phyloP scores from a whole-genome alignment of 2,888 invertebrate species.

The Eristalis tenax region DNA sequence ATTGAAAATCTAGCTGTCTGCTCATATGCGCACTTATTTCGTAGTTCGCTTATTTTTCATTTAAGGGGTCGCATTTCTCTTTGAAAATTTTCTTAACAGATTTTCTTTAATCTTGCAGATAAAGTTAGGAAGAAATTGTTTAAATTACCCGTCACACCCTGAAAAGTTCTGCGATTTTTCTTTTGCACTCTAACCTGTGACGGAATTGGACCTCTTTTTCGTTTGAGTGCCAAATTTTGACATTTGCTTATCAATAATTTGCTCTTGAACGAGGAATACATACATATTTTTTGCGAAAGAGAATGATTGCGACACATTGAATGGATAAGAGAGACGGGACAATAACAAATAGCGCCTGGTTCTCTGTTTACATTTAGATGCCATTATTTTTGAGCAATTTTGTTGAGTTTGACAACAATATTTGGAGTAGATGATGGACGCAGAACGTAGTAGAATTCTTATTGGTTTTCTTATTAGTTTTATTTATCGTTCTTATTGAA shows the following conservation, averaged over 20 bases:
- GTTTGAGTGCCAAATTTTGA: constrained; percentile 59
- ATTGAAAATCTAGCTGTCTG: constrained; percentile 42
- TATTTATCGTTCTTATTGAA: not conserved
- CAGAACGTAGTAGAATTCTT: constrained; percentile 30
- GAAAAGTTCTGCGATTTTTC: constrained; percentile 51
- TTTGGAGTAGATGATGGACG: constrained; percentile 12
- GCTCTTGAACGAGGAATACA: constrained; percentile 65
- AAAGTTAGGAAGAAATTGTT: constrained; percentile 25
- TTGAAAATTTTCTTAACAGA: constrained; percentile 6
- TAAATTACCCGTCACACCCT: constrained; percentile 62
- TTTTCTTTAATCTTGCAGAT: not conserved
- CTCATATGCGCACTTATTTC: constrained; percentile 57
- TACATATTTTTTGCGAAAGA: constrained; percentile 47
- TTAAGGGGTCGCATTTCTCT: constrained; percentile 53
- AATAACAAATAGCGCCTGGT: constrained; percentile 58
- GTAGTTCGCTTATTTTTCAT: constrained; percentile 29
- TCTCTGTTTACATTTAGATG: constrained; percentile 66
- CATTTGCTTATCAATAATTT: constrained; percentile 67
- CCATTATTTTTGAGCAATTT: constrained; percentile 39
- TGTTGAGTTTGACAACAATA: not conserved
- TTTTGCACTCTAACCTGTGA: constrained; percentile 56
- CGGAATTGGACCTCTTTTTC: constrained; percentile 51
- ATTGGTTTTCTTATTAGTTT: not conserved
- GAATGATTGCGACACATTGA: not conserved
- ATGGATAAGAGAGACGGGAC: constrained; percentile 47